Conservation (phyloP, 2,888 invertebrate genomes). For the Sarcophaga subvicina region DNA sequence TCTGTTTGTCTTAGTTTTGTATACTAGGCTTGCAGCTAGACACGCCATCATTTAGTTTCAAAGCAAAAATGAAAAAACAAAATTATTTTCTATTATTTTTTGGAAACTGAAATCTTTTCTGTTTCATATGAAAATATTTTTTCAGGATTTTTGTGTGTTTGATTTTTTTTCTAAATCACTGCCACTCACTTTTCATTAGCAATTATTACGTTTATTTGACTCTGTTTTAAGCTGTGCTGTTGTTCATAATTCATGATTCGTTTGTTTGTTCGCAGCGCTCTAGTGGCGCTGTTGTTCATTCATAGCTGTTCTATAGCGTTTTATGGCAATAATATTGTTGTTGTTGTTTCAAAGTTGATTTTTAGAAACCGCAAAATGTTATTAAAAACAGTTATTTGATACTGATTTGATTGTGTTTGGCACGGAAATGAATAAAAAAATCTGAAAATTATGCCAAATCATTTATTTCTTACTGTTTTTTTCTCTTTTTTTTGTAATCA, state of each 20-base stretch:
- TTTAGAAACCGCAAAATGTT: slow-evolving; percentile 55
- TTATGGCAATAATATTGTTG: slow-evolving; percentile 50
- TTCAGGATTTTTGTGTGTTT: not conserved
- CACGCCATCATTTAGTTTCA: slow-evolving; percentile 62
- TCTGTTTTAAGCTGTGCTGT: slow-evolving; percentile 26
- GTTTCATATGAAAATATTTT: not conserved
- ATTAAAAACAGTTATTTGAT: slow-evolving; percentile 4
- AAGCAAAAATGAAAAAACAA: not conserved
- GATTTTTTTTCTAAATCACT: slow-evolving; percentile 60
- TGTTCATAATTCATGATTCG: slow-evolving; percentile 64
- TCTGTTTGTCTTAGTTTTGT: not conserved
- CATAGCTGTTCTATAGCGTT: slow-evolving; percentile 16
- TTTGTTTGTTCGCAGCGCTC: slow-evolving; percentile 18
- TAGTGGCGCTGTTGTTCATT: slow-evolving; percentile 33
- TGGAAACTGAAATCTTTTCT: not conserved
- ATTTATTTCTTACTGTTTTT: slow-evolving; percentile 27
- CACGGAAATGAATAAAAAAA: slow-evolving; percentile 56
- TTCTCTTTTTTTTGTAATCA: slow-evolving; percentile 49
- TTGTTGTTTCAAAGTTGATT: not conserved
- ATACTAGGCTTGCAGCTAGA: slow-evolving; percentile 41
- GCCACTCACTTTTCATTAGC: slow-evolving; percentile 69
- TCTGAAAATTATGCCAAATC: slow-evolving; percentile 65
- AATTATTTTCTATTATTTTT: slow-evolving; percentile 8
- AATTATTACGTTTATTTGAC: slow-evolving; percentile 68
- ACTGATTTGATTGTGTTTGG: slow-evolving; percentile 51